Evolutionary conservation across 2,797 vertebrate genomes (phyloP).

Genomic region (Ficedula albicollis): DNA sequence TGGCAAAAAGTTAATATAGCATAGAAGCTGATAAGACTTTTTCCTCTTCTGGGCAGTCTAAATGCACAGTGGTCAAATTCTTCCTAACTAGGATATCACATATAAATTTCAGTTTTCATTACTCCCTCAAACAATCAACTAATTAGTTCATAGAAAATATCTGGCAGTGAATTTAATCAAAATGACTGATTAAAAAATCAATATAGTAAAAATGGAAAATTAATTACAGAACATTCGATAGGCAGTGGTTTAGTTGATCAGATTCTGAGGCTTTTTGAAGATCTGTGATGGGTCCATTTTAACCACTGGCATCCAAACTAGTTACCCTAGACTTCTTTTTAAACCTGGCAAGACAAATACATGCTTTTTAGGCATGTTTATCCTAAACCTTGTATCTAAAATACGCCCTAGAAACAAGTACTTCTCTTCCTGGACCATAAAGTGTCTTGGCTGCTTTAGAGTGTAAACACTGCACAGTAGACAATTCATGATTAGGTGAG

Average conservation of each 20-base stretch:
- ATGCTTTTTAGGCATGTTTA: neutral
- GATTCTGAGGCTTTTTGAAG: neutral
- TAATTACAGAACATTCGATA: neutral
- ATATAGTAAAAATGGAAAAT: neutral
- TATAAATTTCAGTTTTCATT: neutral
- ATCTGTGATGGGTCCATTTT: neutral
- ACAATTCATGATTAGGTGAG: neutral
- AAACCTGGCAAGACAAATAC: neutral
- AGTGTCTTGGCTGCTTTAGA: neutral
- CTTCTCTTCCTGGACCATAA: neutral
- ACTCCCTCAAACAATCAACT: neutral
- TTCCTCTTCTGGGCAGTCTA: neutral
- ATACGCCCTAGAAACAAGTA: neutral
- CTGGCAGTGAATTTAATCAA: constrained; percentile 8
- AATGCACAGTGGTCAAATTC: neutral
- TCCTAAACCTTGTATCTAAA: neutral
- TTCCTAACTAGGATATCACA: neutral
- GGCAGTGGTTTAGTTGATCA: neutral
- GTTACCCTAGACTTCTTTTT: neutral
- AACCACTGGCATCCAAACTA: neutral
- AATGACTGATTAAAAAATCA: neutral
- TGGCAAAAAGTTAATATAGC: neutral
- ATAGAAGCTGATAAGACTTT: neutral
- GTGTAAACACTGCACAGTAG: neutral
- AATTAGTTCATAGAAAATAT: constrained; percentile 6